Base-by-base conservation (phyloP, 2,113 vertebrate genomes). In the Chionodraco myersi region DNA sequence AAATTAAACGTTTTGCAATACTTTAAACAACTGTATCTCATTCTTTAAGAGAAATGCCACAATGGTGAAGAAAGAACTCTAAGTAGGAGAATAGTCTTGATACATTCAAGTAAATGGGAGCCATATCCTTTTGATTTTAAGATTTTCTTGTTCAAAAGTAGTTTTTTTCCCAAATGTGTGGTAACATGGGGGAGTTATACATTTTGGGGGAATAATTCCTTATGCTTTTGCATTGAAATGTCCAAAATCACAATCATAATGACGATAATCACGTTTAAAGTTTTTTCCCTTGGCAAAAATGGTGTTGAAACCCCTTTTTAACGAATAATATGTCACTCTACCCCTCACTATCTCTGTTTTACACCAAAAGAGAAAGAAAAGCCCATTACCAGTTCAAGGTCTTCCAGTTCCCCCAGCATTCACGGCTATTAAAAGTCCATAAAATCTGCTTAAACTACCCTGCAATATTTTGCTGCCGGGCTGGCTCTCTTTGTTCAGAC, bases 401-500 rank as follows among this genome's bases (percentile, higher is more conserved):
- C 52, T 18, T 56, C 48, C 77, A 45, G 62, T 80, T 58, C 62
- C 30, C 12, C 47, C 66, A 70, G 48, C 78, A 77, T 86, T 89
- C 87, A 90, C 41, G 36, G 65, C 74, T 87, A 61, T 91, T 89
- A 92, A 63, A 85, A 54, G 62, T 75, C 79, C 79, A 87, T 89
- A 88, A 89, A 93, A 79, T 74, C 58, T 1, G 56, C 69, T 47
- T 60, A 62, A 71, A 74, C 62, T 66, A 78, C 51, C 11, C 71
- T 65, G 70, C 56, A 57, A 8, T 44, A 10, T 74, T 76, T 74
- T 2, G 14, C 60, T 70, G 83, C 72, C 15, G 44, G n/a, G 52
- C 57, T 52, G 49, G 78, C n/a, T 30, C 48, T 77, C 83, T 82
- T 88, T 89, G 83, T 83, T 85, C 81, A 72, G 73, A 72, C 79